Conservation (phyloP, 2,797 vertebrate genomes). For the Micropoecilia bifurca region DNA sequence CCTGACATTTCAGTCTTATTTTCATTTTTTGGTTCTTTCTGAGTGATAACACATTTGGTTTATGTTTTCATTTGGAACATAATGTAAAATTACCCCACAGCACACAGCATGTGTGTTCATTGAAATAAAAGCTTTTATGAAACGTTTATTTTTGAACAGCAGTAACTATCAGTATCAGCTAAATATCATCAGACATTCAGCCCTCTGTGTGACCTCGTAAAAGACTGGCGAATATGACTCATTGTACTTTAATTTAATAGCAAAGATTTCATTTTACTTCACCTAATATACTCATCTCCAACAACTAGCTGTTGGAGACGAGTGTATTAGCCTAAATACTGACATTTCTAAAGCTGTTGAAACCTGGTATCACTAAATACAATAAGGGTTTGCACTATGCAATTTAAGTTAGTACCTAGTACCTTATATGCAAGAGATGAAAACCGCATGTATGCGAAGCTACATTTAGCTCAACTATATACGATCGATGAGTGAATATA, state of each 20-base stretch:
- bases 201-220: background rate
- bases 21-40: background rate
- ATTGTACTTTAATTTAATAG: background rate
- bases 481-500: background rate
- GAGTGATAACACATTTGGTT: background rate
- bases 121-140: background rate
- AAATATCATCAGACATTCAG: background rate
- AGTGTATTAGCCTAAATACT: background rate
- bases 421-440: background rate
- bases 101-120: background rate
- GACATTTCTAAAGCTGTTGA: background rate
- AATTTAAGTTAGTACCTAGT: background rate
- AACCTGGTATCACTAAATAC: background rate
- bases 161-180: background rate
- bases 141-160: background rate
- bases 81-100: background rate
- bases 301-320: background rate
- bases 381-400: background rate
- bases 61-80: background rate
- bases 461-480: background rate
- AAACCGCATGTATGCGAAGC: background rate
- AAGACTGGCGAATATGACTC: background rate
- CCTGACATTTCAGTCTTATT: background rate
- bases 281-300: background rate
- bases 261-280: background rate